Percentiles rank a stretch among this genome's conserved stretches.
phyloP scores from a whole-genome alignment of 2,797 vertebrate species.

The Okamejei kenojei region DNA sequence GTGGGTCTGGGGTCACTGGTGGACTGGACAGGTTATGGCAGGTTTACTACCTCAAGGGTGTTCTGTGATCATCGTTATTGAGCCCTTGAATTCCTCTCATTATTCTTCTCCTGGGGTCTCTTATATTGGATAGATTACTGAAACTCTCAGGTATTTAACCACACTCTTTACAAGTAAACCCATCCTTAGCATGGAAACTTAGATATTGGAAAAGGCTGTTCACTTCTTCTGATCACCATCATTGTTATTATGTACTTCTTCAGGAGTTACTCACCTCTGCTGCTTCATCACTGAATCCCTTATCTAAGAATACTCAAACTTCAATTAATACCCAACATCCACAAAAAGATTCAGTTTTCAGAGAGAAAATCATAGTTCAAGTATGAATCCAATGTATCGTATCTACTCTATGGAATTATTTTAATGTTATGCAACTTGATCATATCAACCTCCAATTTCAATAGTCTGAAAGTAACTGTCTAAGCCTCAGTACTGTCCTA shows the following conservation, averaged over 20 bases:
- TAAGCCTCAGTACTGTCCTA: not conserved
- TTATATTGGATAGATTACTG: not conserved
- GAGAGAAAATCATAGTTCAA: not conserved
- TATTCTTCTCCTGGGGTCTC: not conserved
- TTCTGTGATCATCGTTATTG: too few relatives aligned
- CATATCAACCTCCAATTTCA: not conserved
- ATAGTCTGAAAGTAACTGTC: not conserved
- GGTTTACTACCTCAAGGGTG: too few relatives aligned
- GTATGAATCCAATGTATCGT: too few relatives aligned
- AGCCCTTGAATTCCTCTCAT: not conserved
- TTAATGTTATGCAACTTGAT: not conserved
- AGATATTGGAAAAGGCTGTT: too few relatives aligned
- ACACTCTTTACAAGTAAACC: not conserved
- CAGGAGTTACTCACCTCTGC: not conserved
- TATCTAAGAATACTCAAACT: not conserved
- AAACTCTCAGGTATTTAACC: not conserved
- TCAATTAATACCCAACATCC: not conserved
- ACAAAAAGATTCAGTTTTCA: not conserved
- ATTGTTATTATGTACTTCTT: not conserved
- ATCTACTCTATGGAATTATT: too few relatives aligned
- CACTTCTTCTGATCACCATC: not conserved
- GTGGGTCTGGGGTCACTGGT: too few relatives aligned
- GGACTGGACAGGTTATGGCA: too few relatives aligned
- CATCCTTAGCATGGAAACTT: not conserved
- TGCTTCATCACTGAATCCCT: not conserved